A percentile compares a stretch with the other conserved stretches of the same genome.
Conservation (phyloP, 2,113 vertebrate genomes). For the Trinectes maculatus region DNA sequence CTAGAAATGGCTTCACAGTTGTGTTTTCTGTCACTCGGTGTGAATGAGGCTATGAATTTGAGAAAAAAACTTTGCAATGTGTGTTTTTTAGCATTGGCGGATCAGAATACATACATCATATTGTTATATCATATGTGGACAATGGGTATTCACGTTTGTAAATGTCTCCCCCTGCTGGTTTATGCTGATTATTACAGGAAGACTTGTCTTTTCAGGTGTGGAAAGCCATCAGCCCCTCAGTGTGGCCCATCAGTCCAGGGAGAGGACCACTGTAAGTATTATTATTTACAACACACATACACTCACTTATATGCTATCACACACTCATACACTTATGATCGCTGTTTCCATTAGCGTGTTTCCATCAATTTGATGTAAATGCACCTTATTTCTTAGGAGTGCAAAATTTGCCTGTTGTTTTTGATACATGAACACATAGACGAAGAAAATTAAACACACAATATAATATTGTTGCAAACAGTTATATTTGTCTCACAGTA, state of each 20-base stretch:
- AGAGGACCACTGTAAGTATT: conserved; percentile 89
- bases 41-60: background rate
- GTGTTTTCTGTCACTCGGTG: conserved; percentile 2
- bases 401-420: no score
- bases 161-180: conserved; percentile 41
- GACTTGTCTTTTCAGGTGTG: conserved; percentile 70
- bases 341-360: no score
- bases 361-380: no score
- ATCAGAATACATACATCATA: no score
- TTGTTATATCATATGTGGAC: no score
- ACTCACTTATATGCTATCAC: background rate
- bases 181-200: background rate
- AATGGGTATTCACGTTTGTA: background rate
- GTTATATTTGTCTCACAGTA: no score
- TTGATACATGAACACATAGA: no score
- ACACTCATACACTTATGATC: no score
- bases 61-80: background rate
- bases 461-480: no score
- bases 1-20: conserved; percentile 15
- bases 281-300: background rate
- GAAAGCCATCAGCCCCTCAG: conserved; percentile 88
- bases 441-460: no score
- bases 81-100: no score
- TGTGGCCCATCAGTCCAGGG: conserved; percentile 89
- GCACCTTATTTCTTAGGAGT: no score